These are phyloP conservation scores for Syngnathus rostellatus DNA, from an alignment of 2,797 vertebrate genomes.

Conservation along the genomic window DNA sequence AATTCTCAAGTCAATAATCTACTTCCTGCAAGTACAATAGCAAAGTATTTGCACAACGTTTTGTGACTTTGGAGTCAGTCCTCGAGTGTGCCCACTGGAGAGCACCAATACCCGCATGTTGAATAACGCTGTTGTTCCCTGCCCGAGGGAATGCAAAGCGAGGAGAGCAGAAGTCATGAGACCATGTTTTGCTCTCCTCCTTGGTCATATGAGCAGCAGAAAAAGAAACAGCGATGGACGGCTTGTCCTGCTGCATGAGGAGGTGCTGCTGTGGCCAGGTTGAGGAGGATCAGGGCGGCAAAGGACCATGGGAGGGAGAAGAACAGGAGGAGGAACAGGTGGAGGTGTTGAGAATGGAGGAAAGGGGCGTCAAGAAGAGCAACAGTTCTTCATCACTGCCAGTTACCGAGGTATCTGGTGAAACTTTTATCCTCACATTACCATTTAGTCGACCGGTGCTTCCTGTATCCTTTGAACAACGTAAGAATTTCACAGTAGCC, in stretches of 20 bases:
- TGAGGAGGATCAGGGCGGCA: slow-evolving; percentile 15
- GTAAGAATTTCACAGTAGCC: not conserved
- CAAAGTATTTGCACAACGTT: no score
- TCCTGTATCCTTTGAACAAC: no score
- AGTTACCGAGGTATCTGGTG: slow-evolving; percentile 39
- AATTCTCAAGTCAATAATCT: not conserved
- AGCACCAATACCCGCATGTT: slow-evolving; percentile 7
- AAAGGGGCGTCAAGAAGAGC: slow-evolving; percentile 29
- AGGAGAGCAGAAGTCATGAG: slow-evolving; percentile 64
- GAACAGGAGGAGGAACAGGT: slow-evolving; percentile 29
- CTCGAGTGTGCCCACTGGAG: not conserved
- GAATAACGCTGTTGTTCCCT: slow-evolving; percentile 38
- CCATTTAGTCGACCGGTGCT: not conserved
- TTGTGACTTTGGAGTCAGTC: not conserved
- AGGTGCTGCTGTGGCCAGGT: slow-evolving; percentile 58
- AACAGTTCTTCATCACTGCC: slow-evolving; percentile 50
- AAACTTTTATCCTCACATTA: not conserved
- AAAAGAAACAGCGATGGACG: slow-evolving; percentile 65
- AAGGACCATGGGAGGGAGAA: not conserved
- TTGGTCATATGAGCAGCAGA: slow-evolving; percentile 8
- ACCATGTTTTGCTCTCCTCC: slow-evolving; percentile 63
- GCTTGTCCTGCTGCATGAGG: slow-evolving; percentile 51
- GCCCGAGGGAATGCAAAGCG: not conserved
- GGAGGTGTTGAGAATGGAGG: slow-evolving; percentile 29
- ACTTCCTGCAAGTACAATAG: not conserved